Percentiles rank a stretch among this genome's conserved stretches.
Conservation (phyloP, 2,797 vertebrate genomes). For the Tokudaia tokunoshimensis region DNA sequence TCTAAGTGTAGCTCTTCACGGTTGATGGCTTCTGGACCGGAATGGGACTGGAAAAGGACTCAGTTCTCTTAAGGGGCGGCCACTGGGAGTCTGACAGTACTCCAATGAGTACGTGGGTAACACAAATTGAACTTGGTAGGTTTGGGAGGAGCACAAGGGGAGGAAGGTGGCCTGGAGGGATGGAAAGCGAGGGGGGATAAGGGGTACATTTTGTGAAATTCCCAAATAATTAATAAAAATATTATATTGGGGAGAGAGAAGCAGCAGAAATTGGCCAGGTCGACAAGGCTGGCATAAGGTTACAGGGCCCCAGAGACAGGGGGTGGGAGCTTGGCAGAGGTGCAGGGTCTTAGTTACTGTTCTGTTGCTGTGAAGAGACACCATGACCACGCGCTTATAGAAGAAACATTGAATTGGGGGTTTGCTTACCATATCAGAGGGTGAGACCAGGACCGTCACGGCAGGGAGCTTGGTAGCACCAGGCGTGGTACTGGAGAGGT, state of each 20-base stretch:
- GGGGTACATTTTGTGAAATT: background rate
- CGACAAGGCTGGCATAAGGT: background rate
- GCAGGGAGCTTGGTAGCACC: background rate
- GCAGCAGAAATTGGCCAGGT: background rate
- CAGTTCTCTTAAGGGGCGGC: background rate
- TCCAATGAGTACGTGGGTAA: background rate
- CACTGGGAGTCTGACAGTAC: background rate
- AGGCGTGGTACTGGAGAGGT: background rate
- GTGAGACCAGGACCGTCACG: background rate
- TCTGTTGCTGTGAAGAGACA: background rate
- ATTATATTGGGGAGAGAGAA: background rate
- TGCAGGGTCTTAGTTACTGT: background rate
- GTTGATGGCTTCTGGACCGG: background rate
- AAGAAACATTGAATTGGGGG: background rate
- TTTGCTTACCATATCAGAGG: background rate
- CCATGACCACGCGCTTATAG: background rate
- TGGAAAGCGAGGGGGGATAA: fast-evolving
- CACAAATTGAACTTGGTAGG: background rate
- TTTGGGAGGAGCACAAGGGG: too few species aligned
- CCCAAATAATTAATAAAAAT: background rate
- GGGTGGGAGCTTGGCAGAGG: background rate
- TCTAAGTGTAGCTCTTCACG: background rate
- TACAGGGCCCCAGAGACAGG: background rate
- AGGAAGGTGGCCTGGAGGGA: background rate
- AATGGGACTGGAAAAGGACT: too few species aligned